Base-by-base conservation (phyloP, 2,888 invertebrate genomes). In the Hofmannophila pseudospretella region DNA sequence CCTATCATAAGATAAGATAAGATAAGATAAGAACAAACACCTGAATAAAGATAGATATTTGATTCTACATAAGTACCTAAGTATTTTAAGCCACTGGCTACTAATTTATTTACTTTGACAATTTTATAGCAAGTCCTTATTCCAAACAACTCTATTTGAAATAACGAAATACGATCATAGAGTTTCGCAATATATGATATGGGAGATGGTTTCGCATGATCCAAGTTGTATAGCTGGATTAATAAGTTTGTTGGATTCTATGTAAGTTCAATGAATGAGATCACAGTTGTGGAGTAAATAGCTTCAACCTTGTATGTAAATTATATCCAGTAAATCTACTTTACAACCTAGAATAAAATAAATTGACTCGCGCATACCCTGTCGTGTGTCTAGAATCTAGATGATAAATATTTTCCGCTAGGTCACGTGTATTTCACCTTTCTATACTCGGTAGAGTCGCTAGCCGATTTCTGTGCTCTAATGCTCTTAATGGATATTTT, bases 291-390 rank as follows among this genome's bases (percentile, higher is more conserved):
- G 10, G 32, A 40, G 36, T 61, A 68, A 74, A 76, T 69, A 52
- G 61, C 49, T 68, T 58, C 53, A 71, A 65, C 75, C 77, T 76
- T 75, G 75, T 50, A 57, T 51, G 57, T 56, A 64, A 65, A 71
- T 68, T 61, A 65, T 67, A n/a, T 69, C 67, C 58, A 68, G 63
- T 67, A 65, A 58, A 62, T 66, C 58, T 50, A 58, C 54, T 36
- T 28, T 29, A 25, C 12, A 11, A 20, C 12, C 28, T 14, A 25
- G 27, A 32, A 36, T 39, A 36, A 38, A 36, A 13, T 27, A 31
- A 36, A 39, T 35, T 32, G 35, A 36, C 36, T 32, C 36, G 26
- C 27, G 14, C 33, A 38, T 37, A 31, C 22, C 12, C 23, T 30
- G 32, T 7, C 14, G 8, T 11, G 16, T n/a, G n/a, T n/a, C n/a